Evolutionary conservation across 2,888 invertebrate species (phyloP), one percentile per base, ranked within the genome.

Genomic region (Baccha elongata): DNA sequence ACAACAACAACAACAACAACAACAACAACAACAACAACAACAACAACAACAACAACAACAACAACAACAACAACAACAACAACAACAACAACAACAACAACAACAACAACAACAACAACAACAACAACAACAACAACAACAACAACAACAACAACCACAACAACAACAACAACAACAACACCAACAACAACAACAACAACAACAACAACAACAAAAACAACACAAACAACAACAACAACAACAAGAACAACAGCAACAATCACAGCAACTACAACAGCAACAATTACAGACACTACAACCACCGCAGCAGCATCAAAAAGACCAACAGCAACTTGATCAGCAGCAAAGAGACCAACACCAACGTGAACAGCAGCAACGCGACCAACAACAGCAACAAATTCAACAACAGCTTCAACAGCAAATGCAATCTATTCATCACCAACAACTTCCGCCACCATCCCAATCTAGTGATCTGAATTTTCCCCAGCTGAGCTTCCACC

Each of bases 141-240:
- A 50, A 86, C 88, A 5, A 86, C 88, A 67, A 55, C 79, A 75
- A 58, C 79, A 46, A 32, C 67, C 58, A 46, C 52, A 50, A 1
- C 50, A 52, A 5, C 75, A 69, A 29, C 42, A 62, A 32, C 53
- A 35, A 2, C 48, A 48, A 23, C 53, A 50, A 7, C 75, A 65
- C 1, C 78, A 1, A 7, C 7, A 32, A 3, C 29, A 32, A 32
- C 29, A 64, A 13, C 46, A 64, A 15, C 64, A 13, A n/a, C 13
- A 40, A 8, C 81, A 44, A 86, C 87, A 3, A 86, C 88, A 60
- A 58, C 75, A 72, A 58, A n/a, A n/a, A n/a, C n/a, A n/a, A n/a
- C n/a, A n/a, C n/a, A n/a, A n/a, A n/a, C 75, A 35, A 37, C 84
- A 50, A 86, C 88, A 5, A 86, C 88, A 67, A 55, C 79, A 75